phyloP scores from a whole-genome alignment of 2,113 vertebrate species.

The Lepus timidus region DNA sequence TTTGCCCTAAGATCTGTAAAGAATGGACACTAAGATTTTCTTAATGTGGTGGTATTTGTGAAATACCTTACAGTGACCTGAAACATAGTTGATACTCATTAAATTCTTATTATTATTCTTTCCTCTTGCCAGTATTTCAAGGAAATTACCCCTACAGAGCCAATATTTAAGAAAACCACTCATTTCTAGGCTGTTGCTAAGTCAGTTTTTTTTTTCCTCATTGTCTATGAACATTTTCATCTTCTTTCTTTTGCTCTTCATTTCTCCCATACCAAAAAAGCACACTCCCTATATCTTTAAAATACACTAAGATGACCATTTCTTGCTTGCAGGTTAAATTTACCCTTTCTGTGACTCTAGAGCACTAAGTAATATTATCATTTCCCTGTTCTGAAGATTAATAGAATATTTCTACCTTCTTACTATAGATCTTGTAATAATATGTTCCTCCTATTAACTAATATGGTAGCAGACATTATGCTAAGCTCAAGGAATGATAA shows the following conservation, averaged over 20 bases:
- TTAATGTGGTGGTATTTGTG: not conserved
- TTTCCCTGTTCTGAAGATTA: not conserved
- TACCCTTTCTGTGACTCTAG: not conserved
- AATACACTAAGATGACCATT: not conserved
- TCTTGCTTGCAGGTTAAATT: constrained; percentile 19
- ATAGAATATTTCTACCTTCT: not conserved
- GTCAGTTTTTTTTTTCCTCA: not conserved
- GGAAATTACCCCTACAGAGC: not conserved
- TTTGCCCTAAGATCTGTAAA: constrained; percentile 23
- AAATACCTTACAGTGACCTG: constrained; percentile 15
- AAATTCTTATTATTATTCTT: not conserved
- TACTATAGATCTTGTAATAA: constrained; percentile 1
- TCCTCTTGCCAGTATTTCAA: not conserved
- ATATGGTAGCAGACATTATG: not conserved
- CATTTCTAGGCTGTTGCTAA: not conserved
- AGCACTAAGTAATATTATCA: not conserved
- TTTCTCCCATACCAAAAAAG: not conserved
- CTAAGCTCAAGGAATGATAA: constrained; percentile 6
- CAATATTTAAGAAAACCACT: not conserved
- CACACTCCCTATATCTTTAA: not conserved
- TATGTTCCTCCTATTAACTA: constrained; percentile 2
- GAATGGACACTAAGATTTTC: not conserved
- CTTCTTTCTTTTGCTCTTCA: not conserved
- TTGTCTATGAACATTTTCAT: not conserved
- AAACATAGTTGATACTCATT: not conserved